phyloP scores from a whole-genome alignment of 1,140 invertebrate species.

The Bombyx mori region DNA sequence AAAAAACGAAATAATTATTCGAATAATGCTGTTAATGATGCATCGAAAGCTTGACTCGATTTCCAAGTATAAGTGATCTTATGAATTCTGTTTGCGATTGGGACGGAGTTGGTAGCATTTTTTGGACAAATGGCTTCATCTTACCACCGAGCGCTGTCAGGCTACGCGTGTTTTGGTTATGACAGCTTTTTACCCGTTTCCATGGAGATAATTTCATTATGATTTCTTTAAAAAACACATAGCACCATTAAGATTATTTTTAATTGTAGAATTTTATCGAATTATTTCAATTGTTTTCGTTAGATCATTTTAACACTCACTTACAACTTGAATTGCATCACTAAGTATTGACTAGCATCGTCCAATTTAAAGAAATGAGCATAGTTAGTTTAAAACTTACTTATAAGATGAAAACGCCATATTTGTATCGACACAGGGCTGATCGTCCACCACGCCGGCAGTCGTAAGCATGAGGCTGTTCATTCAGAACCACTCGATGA shows the following conservation, averaged over 20 bases:
- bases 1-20: conserved; percentile 49
- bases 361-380: neutral
- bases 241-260: too few species aligned
- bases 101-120: conserved; percentile 35
- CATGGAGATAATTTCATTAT: conserved; percentile 25
- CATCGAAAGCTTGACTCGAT: conserved; percentile 41
- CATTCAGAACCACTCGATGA: conserved; percentile 33
- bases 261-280: too few species aligned
- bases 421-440: conserved; percentile 53
- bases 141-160: conserved; percentile 22
- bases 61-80: conserved; percentile 64
- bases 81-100: conserved; percentile 52
- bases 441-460: conserved; percentile 48
- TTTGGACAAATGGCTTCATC: conserved; percentile 66
- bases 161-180: conserved; percentile 37
- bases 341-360: too few species aligned
- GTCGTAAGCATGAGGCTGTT: conserved; percentile 65
- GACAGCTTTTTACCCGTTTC: conserved; percentile 26
- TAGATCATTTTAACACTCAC: too few species aligned
- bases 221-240: conserved; percentile 18
- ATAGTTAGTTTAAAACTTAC: conserved; percentile 29
- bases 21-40: conserved; percentile 58
- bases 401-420: conserved; percentile 63
- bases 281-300: too few species aligned
- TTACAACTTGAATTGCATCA: too few species aligned